phyloP scores from a whole-genome alignment of 2,888 invertebrate genomes.

The Ptychoptera albimana region DNA sequence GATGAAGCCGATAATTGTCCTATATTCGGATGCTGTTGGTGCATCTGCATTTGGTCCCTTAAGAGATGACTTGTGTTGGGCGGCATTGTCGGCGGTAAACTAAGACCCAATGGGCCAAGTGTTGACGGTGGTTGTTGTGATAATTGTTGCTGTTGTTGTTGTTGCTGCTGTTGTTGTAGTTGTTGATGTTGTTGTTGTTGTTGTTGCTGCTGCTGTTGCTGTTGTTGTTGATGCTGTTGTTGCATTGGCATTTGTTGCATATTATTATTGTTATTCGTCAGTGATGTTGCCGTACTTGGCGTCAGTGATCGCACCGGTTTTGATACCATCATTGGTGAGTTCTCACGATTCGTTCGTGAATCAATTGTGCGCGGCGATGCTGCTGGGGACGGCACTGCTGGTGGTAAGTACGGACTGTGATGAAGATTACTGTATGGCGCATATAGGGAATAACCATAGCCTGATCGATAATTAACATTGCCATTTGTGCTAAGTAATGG shows the following conservation, averaged over 20 bases:
- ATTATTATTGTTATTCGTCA: neutral
- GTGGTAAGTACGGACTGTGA: constrained; percentile 55
- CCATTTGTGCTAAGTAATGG: constrained; percentile 16
- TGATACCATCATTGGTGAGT: constrained; percentile 16
- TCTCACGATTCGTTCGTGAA: constrained; percentile 23
- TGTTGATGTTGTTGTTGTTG: constrained; percentile 12
- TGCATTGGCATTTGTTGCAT: constrained; percentile 14
- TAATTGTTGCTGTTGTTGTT: constrained; percentile 30
- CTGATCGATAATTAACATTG: constrained; percentile 23
- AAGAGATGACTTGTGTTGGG: constrained; percentile 32
- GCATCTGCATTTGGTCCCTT: constrained; percentile 33
- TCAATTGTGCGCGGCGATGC: constrained; percentile 46
- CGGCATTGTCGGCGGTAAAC: constrained; percentile 34
- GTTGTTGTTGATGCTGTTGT: constrained; percentile 4
- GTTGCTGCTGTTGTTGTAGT: constrained; percentile 22
- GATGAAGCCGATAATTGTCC: constrained; percentile 24
- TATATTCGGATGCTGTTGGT: constrained; percentile 22
- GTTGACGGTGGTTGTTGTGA: constrained; percentile 7
- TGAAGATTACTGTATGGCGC: constrained; percentile 60
- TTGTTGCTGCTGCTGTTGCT: constrained; percentile 13
- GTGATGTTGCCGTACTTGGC: constrained; percentile 9
- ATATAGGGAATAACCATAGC: constrained; percentile 42
- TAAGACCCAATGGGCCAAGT: constrained; percentile 18
- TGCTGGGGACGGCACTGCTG: constrained; percentile 42
- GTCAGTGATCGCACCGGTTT: constrained; percentile 16